A percentile compares a stretch with the other conserved stretches of the same genome.
These are phyloP conservation scores for Drosophila yakuba DNA, from an alignment of 1,140 invertebrate species.

Conservation along the genomic window DNA sequence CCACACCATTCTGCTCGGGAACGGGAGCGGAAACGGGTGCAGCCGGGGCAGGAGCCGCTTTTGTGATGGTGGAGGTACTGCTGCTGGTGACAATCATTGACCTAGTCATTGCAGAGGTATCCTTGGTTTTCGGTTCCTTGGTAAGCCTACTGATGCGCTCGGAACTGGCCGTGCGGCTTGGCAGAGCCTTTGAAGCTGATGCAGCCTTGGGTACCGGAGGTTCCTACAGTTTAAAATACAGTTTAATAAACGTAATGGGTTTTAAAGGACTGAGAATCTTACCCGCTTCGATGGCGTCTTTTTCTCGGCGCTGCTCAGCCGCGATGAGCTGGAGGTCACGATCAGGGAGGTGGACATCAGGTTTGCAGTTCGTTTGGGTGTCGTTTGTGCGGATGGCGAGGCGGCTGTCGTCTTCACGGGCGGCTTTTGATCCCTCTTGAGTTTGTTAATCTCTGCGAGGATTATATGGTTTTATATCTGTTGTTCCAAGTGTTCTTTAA, in stretches of 20 bases:
- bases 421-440: slow-evolving; percentile 78
- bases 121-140: slow-evolving; percentile 68
- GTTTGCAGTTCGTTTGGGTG: slow-evolving; percentile 83
- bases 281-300: slow-evolving; percentile 86
- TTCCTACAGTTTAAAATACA: slow-evolving; percentile 41
- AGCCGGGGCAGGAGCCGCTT: slow-evolving; percentile 20
- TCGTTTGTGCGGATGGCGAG: slow-evolving; percentile 80
- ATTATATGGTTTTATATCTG: not conserved
- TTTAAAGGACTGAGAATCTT: slow-evolving; percentile 29
- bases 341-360: slow-evolving; percentile 83
- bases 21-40: slow-evolving; percentile 15
- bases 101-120: slow-evolving; percentile 58
- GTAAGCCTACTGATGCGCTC: slow-evolving; percentile 72
- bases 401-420: slow-evolving; percentile 73
- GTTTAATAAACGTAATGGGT: slow-evolving; percentile 1
- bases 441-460: slow-evolving; percentile 76
- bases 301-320: slow-evolving; percentile 85
- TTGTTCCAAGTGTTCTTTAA: not conserved
- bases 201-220: slow-evolving; percentile 68
- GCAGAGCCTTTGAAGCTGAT: slow-evolving; percentile 76
- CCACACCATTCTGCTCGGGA: slow-evolving; percentile 55
- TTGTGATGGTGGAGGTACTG: slow-evolving; percentile 27
- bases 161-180: slow-evolving; percentile 74
- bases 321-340: slow-evolving; percentile 76
- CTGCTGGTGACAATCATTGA: slow-evolving; percentile 73